These are phyloP conservation scores for Myodes glareolus DNA, from an alignment of 2,113 vertebrate genomes.

Conservation along the genomic window DNA sequence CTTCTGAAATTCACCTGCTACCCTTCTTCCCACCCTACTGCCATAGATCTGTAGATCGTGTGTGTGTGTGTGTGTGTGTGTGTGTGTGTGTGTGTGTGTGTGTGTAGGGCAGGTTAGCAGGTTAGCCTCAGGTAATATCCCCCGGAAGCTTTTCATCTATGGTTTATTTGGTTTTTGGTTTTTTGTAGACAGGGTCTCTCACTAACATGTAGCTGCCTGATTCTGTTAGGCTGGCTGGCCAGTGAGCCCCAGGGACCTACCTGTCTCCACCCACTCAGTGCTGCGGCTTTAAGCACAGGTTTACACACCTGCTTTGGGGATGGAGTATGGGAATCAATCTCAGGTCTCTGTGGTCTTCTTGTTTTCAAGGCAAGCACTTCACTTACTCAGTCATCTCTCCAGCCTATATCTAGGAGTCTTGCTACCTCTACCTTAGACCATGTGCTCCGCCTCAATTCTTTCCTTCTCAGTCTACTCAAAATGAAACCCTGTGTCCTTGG, in stretches of 20 bases:
- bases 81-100: no score
- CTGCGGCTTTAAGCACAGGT: neutral
- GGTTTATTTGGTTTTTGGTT: neutral
- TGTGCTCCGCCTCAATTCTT: neutral
- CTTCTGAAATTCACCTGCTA: constrained; percentile 34
- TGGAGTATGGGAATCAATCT: neutral
- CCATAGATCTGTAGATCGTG: no score
- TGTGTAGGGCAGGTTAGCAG: no score
- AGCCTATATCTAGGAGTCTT: neutral
- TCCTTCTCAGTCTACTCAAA: neutral
- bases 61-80: no score
- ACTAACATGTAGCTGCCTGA: neutral
- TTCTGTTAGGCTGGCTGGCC: neutral
- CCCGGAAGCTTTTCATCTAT: neutral
- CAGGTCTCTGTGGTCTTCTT: neutral
- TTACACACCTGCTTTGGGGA: neutral
- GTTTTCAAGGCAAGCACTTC: neutral
- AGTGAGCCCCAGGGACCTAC: neutral
- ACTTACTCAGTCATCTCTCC: neutral
- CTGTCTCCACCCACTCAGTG: no score
- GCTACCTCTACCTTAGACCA: neutral
- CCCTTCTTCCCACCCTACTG: neutral
- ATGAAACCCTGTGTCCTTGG: constrained; percentile 8
- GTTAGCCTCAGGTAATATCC: neutral
- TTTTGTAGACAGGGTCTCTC: neutral